Percentiles rank a stretch among this genome's conserved stretches.
These are phyloP conservation scores for Myxocyprinus asiaticus DNA, from an alignment of 2,113 vertebrate genomes.

Conservation along the genomic window DNA sequence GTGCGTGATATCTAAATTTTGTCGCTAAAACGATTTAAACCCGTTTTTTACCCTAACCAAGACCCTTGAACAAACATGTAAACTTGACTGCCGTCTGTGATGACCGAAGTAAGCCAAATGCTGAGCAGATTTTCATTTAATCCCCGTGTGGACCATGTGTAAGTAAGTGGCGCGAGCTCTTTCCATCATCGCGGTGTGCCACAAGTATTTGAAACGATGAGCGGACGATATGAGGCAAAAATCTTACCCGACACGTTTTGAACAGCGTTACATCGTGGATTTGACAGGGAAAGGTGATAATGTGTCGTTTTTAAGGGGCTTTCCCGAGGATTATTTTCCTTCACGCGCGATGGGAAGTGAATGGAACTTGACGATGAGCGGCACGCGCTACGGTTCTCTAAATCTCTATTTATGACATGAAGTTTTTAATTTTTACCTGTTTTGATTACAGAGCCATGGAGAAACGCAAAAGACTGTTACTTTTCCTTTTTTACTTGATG, in stretches of 20 bases:
- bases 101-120: not conserved
- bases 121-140: slow-evolving; percentile 17
- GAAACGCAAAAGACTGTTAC: slow-evolving; percentile 67
- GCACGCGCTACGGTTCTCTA: not conserved
- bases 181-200: not conserved
- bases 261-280: not conserved
- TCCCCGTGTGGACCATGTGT: slow-evolving; percentile 15
- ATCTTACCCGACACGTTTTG: not conserved
- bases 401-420: slow-evolving; percentile 45
- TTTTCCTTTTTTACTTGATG: slow-evolving; percentile 70
- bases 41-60: no score
- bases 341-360: slow-evolving; percentile 8
- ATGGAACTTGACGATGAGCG: not conserved
- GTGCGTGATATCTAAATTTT: no score
- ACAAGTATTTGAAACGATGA: slow-evolving; percentile 4
- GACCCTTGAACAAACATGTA: not conserved
- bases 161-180: slow-evolving; percentile 4
- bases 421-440: slow-evolving; percentile 54
- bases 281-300: no score
- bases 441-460: slow-evolving; percentile 69
- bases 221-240: not conserved
- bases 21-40: no score
- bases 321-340: no score
- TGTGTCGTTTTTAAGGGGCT: not conserved
- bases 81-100: not conserved